Percentiles rank a stretch among this genome's conserved stretches.
Conservation (phyloP, 2,888 invertebrate genomes). For the Zonitis immaculata region DNA sequence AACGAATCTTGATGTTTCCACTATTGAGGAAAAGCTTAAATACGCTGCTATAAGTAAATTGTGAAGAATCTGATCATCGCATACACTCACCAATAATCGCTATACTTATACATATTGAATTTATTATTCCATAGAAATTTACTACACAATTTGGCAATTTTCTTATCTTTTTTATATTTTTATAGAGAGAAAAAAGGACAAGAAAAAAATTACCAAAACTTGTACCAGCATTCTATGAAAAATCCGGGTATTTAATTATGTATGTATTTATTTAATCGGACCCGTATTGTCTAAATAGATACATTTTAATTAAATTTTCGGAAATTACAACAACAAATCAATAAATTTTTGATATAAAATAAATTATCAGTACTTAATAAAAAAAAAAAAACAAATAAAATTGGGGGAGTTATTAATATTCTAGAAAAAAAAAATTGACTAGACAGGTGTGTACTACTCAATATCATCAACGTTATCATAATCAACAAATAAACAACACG, state of each 20-base stretch:
- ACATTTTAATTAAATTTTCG: constrained; percentile 19
- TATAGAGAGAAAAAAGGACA: no score
- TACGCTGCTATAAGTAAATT: constrained; percentile 26
- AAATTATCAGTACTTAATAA: neutral
- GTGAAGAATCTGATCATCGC: constrained; percentile 27
- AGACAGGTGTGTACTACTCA: constrained; percentile 13
- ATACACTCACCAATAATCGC: neutral
- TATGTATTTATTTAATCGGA: constrained; percentile 25
- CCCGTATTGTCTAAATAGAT: constrained; percentile 9
- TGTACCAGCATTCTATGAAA: constrained; percentile 22
- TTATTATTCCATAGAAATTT: constrained; percentile 1
- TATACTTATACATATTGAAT: no score
- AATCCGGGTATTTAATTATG: constrained; percentile 31
- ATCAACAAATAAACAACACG: constrained; percentile 12
- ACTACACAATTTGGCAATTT: neutral
- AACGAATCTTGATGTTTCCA: neutral
- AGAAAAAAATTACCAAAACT: constrained; percentile 3
- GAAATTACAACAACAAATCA: neutral
- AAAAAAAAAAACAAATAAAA: neutral
- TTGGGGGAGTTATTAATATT: neutral
- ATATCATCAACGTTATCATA: constrained; percentile 13
- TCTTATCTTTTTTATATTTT: constrained; percentile 1
- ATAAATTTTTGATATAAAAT: neutral
- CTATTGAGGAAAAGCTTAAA: constrained; percentile 9
- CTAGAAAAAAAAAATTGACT: constrained; percentile 11